Conservation (phyloP, 2,888 invertebrate genomes). For the Mellilla xanthometata region DNA sequence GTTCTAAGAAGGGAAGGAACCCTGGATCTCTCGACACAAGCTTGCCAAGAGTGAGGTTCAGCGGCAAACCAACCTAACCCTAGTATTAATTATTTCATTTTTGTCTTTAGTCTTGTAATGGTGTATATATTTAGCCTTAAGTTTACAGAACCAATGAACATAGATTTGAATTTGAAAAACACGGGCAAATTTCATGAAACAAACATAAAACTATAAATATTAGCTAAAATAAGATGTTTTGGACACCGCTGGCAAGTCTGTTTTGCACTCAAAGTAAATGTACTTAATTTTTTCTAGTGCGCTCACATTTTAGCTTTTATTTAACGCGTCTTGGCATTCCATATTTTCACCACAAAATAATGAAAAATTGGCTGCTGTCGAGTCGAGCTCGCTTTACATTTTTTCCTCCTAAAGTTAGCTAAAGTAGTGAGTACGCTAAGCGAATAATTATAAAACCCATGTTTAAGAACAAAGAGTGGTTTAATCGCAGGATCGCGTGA, state of each 20-base stretch:
- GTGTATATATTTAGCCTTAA: no score
- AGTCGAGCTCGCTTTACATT: slow-evolving; percentile 9
- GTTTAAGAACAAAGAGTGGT: slow-evolving; percentile 57
- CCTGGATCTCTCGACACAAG: no score
- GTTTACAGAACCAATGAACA: no score
- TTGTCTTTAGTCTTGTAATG: no score
- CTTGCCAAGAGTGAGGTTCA: no score
- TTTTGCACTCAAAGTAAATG: not conserved
- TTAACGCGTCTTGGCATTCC: slow-evolving; percentile 14
- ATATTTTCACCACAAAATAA: slow-evolving; percentile 18
- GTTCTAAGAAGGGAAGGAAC: no score
- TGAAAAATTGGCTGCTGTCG: slow-evolving; percentile 18
- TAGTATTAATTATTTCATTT: no score
- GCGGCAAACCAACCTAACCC: no score
- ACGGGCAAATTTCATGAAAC: no score
- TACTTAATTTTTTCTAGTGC: not conserved
- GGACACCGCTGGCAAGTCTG: not conserved
- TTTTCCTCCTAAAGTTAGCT: slow-evolving; percentile 7
- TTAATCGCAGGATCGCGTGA: slow-evolving; percentile 72
- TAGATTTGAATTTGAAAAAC: no score
- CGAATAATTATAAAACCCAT: slow-evolving; percentile 58
- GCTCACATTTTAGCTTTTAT: slow-evolving; percentile 4
- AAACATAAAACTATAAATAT: no score
- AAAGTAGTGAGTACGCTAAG: slow-evolving; percentile 17
- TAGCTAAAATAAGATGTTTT: not conserved